Conservation (phyloP, 2,888 invertebrate species). For the Odontocerum albicorne region DNA sequence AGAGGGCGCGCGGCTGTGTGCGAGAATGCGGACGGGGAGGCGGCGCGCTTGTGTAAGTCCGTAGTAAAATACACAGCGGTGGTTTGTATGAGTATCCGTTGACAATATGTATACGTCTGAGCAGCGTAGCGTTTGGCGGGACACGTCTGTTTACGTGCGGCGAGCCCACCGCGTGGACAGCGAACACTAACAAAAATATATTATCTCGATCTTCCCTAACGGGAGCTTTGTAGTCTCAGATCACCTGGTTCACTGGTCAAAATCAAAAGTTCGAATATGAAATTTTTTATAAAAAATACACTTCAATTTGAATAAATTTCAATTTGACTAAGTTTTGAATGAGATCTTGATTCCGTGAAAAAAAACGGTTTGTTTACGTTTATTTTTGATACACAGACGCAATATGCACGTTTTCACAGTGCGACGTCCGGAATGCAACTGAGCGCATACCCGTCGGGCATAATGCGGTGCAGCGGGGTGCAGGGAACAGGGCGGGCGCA, state of each 20-base stretch:
- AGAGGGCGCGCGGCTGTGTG: conserved; percentile 5
- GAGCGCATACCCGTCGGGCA: no score
- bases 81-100: background rate
- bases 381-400: conserved; percentile 2
- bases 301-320: no score
- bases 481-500: background rate
- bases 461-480: no score
- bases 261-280: no score
- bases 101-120: conserved; percentile 7
- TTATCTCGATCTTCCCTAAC: no score
- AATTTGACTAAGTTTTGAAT: no score
- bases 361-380: conserved; percentile 12
- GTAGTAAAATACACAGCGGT: background rate
- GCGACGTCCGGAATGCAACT: conserved; percentile 26
- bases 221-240: no score
- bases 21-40: conserved; percentile 7
- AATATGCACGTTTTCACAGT: background rate
- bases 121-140: conserved; percentile 13
- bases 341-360: no score
- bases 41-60: background rate
- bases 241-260: no score
- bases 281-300: no score
- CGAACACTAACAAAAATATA: no score
- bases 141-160: conserved; percentile 13
- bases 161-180: conserved; percentile 18